Evolutionary conservation across 2,797 vertebrate genomes (phyloP), one percentile per base, ranked within the genome.

Genomic region (Macropodus opercularis): DNA sequence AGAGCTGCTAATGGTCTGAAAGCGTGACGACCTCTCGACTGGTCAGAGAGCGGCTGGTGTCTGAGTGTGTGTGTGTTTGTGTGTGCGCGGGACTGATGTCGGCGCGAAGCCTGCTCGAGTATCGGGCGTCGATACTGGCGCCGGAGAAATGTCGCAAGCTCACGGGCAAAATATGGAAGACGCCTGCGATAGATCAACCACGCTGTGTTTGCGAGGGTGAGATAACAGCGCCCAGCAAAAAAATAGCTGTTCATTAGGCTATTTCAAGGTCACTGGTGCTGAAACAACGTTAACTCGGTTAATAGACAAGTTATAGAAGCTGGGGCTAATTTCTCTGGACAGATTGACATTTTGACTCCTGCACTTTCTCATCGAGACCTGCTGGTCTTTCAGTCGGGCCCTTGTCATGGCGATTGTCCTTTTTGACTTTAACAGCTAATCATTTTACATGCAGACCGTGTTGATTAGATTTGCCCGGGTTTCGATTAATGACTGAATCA

Each of bases 41-140:
- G 49, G 55, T 58, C 64, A 32, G 35, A 68, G 50, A 66, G 60
- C 24, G 10, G 63, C 51, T 38, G 8, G 8, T 56, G 8, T 48
- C 39, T 22, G 48, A 21, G 43, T 34, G 42, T 18, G 43, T 29
- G 17, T 54, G 22, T 14, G 13, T 27, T 42, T 39, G 40, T 19
- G 19, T 39, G 31, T 21, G 41, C 34, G 52, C 39, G 21, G 41
- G 31, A 67, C 36, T 35, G 49, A 60, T 70, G 72, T 56, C 63
- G 52, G n/a, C 39, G 31, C 42, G 67, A 58, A 77, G 79, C 81
- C 64, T 52, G 76, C 79, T 80, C 72, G 58, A 75, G 76, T n/a
- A n/a, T n/a, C 2, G 43, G 71, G 54, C 64, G 54, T 72, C 77
- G 36, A 68, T 77, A 75, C 47, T 3, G 11, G 63, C 2, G 12